These are phyloP conservation scores for Hippasteria phrygiana DNA, from an alignment of 53 echinoderm and acorn worm genomes.

Conservation along the genomic window DNA sequence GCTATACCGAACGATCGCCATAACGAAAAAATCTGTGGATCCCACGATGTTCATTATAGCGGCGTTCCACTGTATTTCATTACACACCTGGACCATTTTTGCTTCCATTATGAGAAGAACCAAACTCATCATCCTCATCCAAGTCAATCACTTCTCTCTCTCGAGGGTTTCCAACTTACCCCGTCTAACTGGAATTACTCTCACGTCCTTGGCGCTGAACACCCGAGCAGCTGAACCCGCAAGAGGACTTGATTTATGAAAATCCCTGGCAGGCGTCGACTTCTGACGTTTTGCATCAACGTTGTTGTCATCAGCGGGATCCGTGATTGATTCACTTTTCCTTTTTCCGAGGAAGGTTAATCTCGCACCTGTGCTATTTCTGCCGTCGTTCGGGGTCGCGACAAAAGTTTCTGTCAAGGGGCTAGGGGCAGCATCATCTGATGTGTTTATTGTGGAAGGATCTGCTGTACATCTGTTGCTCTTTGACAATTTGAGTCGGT, in stretches of 20 bases:
- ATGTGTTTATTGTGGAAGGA: neutral
- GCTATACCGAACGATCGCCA: too few species aligned
- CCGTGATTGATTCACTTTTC: constrained; percentile 6
- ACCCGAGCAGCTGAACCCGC: neutral
- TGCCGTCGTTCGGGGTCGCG: neutral
- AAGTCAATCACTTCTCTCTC: constrained; percentile 1
- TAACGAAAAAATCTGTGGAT: too few species aligned
- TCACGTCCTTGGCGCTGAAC: neutral
- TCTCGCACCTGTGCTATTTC: neutral
- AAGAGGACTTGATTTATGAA: neutral
- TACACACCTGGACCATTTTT: neutral
- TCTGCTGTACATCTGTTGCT: too few species aligned
- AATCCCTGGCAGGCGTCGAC: neutral
- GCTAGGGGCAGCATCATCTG: neutral
- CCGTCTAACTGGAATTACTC: neutral
- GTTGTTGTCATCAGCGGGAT: neutral
- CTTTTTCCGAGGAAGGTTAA: neutral
- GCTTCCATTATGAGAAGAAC: neutral
- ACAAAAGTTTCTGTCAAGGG: neutral
- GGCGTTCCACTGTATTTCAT: too few species aligned
- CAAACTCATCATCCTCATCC: constrained; percentile 20
- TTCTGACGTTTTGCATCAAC: neutral
- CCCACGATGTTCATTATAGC: too few species aligned
- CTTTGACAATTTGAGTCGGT: too few species aligned
- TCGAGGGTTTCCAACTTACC: neutral